Percentiles rank a stretch among this genome's conserved stretches.
Evolutionary conservation across 2,797 vertebrate genomes (phyloP).

Genomic region (Syndactyla subalaris): DNA sequence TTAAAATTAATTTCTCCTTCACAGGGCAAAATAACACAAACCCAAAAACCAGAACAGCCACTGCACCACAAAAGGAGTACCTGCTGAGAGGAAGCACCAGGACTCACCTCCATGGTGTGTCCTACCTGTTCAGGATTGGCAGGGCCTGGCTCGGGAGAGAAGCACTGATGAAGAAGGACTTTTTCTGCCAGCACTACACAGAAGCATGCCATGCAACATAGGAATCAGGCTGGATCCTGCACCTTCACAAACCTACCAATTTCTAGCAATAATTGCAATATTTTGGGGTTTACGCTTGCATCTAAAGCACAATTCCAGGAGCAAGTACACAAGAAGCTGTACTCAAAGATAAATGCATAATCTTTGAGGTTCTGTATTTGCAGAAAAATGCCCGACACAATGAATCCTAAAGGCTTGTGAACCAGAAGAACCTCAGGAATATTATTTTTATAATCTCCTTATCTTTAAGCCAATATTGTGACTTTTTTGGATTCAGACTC

Average conservation of each 20-base stretch:
- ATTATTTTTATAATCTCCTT: neutral
- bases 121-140: accelerated
- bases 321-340: neutral
- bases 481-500: neutral
- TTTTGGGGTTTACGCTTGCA: neutral
- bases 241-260: neutral
- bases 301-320: neutral
- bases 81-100: neutral
- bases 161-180: neutral
- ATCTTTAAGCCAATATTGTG: neutral
- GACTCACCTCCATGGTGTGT: accelerated
- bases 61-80: neutral
- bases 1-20: neutral
- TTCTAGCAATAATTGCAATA: neutral
- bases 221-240: neutral
- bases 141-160: neutral
- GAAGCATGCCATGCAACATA: neutral
- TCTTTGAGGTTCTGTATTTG: neutral
- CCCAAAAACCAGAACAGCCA: neutral
- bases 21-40: neutral
- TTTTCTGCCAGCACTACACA: neutral
- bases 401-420: neutral
- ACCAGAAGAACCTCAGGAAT: neutral
- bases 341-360: neutral
- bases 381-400: neutral